Evolutionary conservation across 2,888 invertebrate species (phyloP).

Genomic region (Tridacna crocea): DNA sequence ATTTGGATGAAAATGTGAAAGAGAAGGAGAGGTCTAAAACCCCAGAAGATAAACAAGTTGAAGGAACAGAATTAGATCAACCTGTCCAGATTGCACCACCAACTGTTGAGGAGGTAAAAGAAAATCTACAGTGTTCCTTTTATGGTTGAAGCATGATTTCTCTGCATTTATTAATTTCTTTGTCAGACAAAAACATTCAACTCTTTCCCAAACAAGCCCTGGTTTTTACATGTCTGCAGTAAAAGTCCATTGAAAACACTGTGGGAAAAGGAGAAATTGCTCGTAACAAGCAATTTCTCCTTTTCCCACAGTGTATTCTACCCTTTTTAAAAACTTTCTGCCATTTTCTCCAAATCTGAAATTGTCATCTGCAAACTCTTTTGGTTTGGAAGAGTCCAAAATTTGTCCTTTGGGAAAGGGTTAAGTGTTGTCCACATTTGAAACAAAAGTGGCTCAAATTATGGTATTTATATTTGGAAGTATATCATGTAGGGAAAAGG

Average conservation of each 20-base stretch:
- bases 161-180: neutral
- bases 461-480: too few relatives aligned
- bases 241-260: neutral
- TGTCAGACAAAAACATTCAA: too few relatives aligned
- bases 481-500: too few relatives aligned
- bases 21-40: conserved; percentile 25
- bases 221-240: too few relatives aligned
- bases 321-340: neutral
- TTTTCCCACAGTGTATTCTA: neutral
- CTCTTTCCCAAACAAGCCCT: too few relatives aligned
- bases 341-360: too few relatives aligned
- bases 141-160: neutral
- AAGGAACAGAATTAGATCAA: conserved; percentile 3
- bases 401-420: too few relatives aligned
- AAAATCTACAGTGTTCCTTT: neutral
- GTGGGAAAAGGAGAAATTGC: neutral
- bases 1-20: conserved; percentile 38
- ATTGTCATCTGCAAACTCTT: too few relatives aligned
- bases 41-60: conserved; percentile 5
- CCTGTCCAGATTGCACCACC: neutral
- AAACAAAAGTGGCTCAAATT: too few relatives aligned
- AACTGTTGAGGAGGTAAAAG: conserved; percentile 12
- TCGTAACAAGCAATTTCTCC: neutral
- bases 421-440: too few relatives aligned
- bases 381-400: too few relatives aligned